These are phyloP conservation scores for Auanema sp. DNA, from an alignment of 2,888 invertebrate genomes.

Conservation along the genomic window DNA sequence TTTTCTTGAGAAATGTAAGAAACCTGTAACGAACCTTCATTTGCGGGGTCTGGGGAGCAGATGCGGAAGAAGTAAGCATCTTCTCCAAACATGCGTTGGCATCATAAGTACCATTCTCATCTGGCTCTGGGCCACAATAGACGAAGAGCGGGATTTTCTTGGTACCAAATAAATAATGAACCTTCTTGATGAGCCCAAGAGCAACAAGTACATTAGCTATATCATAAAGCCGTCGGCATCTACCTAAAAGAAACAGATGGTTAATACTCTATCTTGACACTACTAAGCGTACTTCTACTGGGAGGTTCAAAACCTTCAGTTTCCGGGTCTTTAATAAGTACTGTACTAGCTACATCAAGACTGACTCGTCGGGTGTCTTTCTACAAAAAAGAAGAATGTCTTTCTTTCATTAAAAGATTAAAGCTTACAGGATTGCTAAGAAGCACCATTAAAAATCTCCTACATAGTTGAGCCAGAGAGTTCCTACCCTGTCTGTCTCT, in stretches of 20 bases:
- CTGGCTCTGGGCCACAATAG: constrained; percentile 63
- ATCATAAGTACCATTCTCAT: constrained; percentile 34
- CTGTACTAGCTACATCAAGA: constrained; percentile 61
- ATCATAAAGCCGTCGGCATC: constrained; percentile 74
- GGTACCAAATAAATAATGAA: constrained; percentile 66
- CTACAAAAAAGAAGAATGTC: constrained; percentile 34
- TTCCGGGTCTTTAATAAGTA: constrained; percentile 62
- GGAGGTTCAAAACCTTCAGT: constrained; percentile 63
- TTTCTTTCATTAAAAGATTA: constrained; percentile 3
- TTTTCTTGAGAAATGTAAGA: background rate
- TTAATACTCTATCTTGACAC: constrained; percentile 1
- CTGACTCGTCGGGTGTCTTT: constrained; percentile 54
- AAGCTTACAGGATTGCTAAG: constrained; percentile 54
- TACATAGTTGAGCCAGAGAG: constrained; percentile 60
- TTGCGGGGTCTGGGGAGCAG: constrained; percentile 34
- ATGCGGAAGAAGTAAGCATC: constrained; percentile 24
- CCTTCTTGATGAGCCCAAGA: constrained; percentile 76
- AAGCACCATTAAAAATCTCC: constrained; percentile 63
- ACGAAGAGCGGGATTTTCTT: constrained; percentile 64
- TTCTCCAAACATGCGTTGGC: constrained; percentile 31
- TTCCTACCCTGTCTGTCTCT: constrained; percentile 46
- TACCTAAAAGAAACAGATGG: constrained; percentile 29
- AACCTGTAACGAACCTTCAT: constrained; percentile 24
- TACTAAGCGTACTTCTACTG: constrained; percentile 41
- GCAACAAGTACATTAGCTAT: constrained; percentile 79